Evolutionary conservation across 2,113 vertebrate species (phyloP).

Genomic region (Callionymus lyra): DNA sequence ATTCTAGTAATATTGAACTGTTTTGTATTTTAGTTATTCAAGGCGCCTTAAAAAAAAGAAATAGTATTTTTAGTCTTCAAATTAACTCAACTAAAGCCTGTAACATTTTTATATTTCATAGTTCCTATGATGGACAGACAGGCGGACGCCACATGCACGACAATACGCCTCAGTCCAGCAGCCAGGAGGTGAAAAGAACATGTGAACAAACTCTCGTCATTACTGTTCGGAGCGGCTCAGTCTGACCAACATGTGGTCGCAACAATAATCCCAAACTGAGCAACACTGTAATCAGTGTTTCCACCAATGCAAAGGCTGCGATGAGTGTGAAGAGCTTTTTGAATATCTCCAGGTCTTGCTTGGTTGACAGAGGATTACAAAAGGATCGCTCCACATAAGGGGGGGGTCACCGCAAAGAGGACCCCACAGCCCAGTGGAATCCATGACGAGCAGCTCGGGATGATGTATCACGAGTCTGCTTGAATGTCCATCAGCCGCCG

Average conservation of each 20-base stretch:
- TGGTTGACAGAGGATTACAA: slow-evolving; percentile 1
- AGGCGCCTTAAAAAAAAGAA: too few species aligned
- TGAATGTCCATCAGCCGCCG: slow-evolving; percentile 44
- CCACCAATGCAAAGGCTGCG: slow-evolving; percentile 23
- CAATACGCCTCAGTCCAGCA: too few species aligned
- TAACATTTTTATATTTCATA: too few species aligned
- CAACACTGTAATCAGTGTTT: slow-evolving; percentile 41
- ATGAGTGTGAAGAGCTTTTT: slow-evolving; percentile 30
- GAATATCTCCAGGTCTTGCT: slow-evolving; percentile 15
- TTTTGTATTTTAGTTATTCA: too few species aligned
- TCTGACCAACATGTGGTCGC: slow-evolving; percentile 28
- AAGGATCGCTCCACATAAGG: slow-evolving; percentile 19
- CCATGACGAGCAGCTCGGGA: slow-evolving; percentile 21
- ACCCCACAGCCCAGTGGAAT: slow-evolving; percentile 30
- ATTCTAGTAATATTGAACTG: too few species aligned
- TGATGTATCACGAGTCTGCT: slow-evolving; percentile 11
- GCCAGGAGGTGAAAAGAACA: too few species aligned
- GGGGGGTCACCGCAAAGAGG: slow-evolving; percentile 2
- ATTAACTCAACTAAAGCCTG: too few species aligned
- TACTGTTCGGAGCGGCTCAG: slow-evolving; percentile 10
- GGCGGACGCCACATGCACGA: too few species aligned
- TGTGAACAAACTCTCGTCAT: slow-evolving; percentile 3
- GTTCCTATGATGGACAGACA: too few species aligned
- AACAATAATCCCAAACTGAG: slow-evolving; percentile 19
- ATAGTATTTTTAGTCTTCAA: too few species aligned